Base-by-base conservation (phyloP, 2,113 vertebrate species). In the Cyanocitta stelleri region DNA sequence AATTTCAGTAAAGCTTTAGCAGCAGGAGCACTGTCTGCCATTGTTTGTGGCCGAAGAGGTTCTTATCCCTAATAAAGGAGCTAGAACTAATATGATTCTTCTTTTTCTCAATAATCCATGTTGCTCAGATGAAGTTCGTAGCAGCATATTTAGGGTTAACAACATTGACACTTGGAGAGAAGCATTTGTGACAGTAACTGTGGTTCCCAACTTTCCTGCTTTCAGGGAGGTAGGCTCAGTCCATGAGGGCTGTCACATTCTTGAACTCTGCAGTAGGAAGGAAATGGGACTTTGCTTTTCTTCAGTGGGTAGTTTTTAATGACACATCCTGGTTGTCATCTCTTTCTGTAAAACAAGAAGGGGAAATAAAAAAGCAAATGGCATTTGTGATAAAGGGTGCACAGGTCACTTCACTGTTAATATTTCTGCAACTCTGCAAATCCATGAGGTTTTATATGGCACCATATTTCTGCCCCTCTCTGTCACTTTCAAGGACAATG, bases 321-420 rank as follows among this genome's bases (percentile, higher is more conserved):
- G 98, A 96, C 98, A 98, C 97, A 99, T 98, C 85, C 97, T 97
- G 90, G 95, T 78, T 32, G 98, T 98, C 98, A 98, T 98, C 92
- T 99, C 98, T 90, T 98, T 98, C 98, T 99, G 98, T 69, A 98
- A 98, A 95, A 96, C 49, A 97, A 97, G 63, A 91, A 52, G 35
- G 35, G 35, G 35, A 37, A 37, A 66, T 41, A 58, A 81, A 52
- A 84, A 81, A 15, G 30, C 21, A 73, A 94, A 92, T 10, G 30
- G 22, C 20, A 61, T 48, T 59, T 74, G 14, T 79, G 41, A 41
- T 33, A 27, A 64, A 81, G 26, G 13, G 9, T 29, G 43, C 14
- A 24, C 8, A n/a, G 11, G 30, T 7, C 8, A 52, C 46, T 69
- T 81, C 52, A 48, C 30, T 37, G 24, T 39, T 90, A 59, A 32